A percentile compares a stretch with the other conserved stretches of the same genome.
Conservation (phyloP, 2,797 vertebrate species). For the Pteronotus mesoamericanus region DNA sequence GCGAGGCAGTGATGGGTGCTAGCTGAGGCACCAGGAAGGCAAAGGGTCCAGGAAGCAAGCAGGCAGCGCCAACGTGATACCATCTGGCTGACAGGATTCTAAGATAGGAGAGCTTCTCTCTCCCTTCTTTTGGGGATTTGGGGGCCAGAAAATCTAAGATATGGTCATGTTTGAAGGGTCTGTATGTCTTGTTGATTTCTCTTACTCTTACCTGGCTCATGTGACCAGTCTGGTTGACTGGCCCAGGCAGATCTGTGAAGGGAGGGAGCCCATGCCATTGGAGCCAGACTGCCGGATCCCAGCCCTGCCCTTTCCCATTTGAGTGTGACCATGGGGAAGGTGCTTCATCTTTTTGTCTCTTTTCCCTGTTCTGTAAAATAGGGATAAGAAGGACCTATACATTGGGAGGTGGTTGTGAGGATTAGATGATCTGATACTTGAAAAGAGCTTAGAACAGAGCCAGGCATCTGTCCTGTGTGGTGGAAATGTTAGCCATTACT, state of each 20-base stretch:
- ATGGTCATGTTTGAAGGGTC: not conserved
- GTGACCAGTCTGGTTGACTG: not conserved
- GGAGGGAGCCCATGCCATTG: not conserved
- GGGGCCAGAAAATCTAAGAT: not conserved
- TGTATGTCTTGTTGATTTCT: not conserved
- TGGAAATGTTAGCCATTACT: fast-evolving
- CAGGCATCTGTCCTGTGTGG: fast-evolving
- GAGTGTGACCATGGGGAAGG: not conserved
- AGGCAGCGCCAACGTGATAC: not conserved
- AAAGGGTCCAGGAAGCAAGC: not conserved
- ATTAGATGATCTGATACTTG: not conserved
- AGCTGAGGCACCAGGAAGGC: not conserved
- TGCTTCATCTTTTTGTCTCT: not conserved
- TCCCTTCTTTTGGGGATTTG: not conserved
- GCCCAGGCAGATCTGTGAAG: not conserved
- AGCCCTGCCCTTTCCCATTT: not conserved
- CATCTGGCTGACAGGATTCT: not conserved
- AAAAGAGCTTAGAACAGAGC: not conserved
- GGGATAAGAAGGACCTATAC: not conserved
- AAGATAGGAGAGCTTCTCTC: not conserved
- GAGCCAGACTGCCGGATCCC: not conserved
- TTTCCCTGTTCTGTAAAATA: not conserved
- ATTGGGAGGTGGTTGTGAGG: not conserved
- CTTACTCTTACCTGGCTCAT: not conserved
- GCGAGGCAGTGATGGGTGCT: not conserved